Percentiles rank a stretch among this genome's conserved stretches.
phyloP scores from a whole-genome alignment of 2,888 invertebrate species.

The Nomada hirtipes region DNA sequence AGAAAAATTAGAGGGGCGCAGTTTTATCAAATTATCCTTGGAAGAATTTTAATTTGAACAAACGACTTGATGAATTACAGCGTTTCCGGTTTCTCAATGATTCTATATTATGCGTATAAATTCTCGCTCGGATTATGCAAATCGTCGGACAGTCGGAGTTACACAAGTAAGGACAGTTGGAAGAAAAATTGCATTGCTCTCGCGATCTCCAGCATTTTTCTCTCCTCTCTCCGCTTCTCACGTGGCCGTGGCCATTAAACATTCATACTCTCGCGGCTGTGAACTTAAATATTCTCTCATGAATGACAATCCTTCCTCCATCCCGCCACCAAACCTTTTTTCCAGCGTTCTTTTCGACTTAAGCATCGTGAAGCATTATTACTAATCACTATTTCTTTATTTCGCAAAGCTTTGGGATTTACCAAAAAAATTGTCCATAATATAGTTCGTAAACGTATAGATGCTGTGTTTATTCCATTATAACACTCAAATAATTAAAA shows the following conservation, averaged over 20 bases:
- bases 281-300: conserved; percentile 68
- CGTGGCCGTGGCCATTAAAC: conserved; percentile 61
- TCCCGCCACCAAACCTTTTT: conserved; percentile 34
- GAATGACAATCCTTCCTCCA: conserved; percentile 67
- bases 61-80: not conserved
- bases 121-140: conserved; percentile 49
- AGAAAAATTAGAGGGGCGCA: no score
- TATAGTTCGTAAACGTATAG: no score
- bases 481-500: no score
- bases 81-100: not conserved
- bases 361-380: conserved; percentile 50
- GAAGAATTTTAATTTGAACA: not conserved
- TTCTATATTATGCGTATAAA: not conserved
- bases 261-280: conserved; percentile 68
- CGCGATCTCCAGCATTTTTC: conserved; percentile 32
- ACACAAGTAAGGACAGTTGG: conserved; percentile 42
- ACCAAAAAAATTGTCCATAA: no score
- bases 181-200: conserved; percentile 61
- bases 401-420: no score
- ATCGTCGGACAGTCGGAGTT: conserved; percentile 37
- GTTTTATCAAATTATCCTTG: no score
- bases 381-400: no score
- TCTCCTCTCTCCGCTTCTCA: conserved; percentile 24
- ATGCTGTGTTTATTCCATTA: no score
- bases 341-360: conserved; percentile 40